Base-by-base conservation (phyloP, 2,797 vertebrate genomes). In the Discoglossus pictus region DNA sequence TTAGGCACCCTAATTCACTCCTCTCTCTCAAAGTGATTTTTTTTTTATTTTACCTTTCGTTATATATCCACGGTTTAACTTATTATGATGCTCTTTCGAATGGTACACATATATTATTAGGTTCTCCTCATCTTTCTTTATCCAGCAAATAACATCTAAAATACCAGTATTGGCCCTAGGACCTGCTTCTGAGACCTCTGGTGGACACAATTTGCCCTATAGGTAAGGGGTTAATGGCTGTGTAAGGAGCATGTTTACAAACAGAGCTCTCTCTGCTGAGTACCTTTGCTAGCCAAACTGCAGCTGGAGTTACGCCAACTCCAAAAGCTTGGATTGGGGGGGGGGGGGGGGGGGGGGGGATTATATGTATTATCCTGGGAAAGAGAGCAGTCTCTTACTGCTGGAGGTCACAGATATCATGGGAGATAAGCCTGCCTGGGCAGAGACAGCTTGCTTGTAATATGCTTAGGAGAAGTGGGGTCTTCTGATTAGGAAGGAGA, bases 341-440 rank as follows among this genome's bases (percentile, higher is more conserved):
- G 34, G 23, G 50, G 12, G 55, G 35, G 20, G 25, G 35, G 51
- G 50, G 35, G 3, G 4, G 46, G 23, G 7, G 21, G 59, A 52
- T 53, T 61, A 52, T 42, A 55, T 35, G 51, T 13, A 70, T 55
- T 55, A 56, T 48, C 35, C 59, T 46, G 40, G 27, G 53, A 34
- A 42, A 58, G 21, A 39, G 10, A 36, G 21, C 53, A 20, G 54
- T 44, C 56, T 40, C 44, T 56, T 66, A 39, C 10, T 43, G 56
- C 65, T 60, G 40, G 34, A 58, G 61, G 67, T 70, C 60, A 70
- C 15, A 34, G 59, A 70, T 50, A 70, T 55, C 42, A 69, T 62
- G 25, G 54, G 42, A 13, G 16, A 66, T 58, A 27, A 50, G 52
- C 36, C 44, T 35, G 52, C 51, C 52, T 58, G 18, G 21, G 21